Percentiles rank a stretch among this genome's conserved stretches.
phyloP scores from a whole-genome alignment of 1,140 invertebrate genomes.

The Cydia strobilella region DNA sequence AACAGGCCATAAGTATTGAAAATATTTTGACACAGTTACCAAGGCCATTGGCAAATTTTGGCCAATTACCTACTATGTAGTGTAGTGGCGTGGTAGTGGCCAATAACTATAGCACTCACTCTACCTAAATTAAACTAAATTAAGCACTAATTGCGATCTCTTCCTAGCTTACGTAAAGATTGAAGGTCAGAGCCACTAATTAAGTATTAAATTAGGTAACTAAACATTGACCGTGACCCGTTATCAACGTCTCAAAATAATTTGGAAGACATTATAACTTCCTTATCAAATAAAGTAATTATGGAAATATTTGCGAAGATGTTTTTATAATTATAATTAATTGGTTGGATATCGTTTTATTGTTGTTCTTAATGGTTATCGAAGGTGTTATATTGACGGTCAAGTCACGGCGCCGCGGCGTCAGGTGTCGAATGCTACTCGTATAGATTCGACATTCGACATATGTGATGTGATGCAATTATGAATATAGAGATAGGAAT shows the following conservation, averaged over 20 bases:
- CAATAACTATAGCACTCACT: too few relatives aligned
- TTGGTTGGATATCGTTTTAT: neutral
- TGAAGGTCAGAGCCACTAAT: neutral
- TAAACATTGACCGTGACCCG: neutral
- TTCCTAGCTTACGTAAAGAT: neutral
- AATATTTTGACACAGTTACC: too few relatives aligned
- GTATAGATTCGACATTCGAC: too few relatives aligned
- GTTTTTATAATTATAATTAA: constrained; percentile 18
- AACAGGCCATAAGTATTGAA: too few relatives aligned
- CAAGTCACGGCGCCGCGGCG: neutral
- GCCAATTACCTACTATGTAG: too few relatives aligned
- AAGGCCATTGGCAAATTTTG: too few relatives aligned
- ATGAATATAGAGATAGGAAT: too few relatives aligned
- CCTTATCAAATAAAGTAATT: constrained; percentile 20
- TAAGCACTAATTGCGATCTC: too few relatives aligned
- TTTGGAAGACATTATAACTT: constrained; percentile 8
- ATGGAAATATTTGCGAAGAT: constrained; percentile 2
- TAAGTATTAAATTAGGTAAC: neutral
- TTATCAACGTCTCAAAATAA: neutral
- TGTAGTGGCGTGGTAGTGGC: too few relatives aligned
- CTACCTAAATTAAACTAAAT: too few relatives aligned
- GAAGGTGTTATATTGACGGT: neutral
- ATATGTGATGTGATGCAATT: too few relatives aligned
- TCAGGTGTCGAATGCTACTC: too few relatives aligned
- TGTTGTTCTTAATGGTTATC: constrained; percentile 4